Base-by-base conservation (phyloP, 2,888 invertebrate species). In the Caenorhabditis uteleia region DNA sequence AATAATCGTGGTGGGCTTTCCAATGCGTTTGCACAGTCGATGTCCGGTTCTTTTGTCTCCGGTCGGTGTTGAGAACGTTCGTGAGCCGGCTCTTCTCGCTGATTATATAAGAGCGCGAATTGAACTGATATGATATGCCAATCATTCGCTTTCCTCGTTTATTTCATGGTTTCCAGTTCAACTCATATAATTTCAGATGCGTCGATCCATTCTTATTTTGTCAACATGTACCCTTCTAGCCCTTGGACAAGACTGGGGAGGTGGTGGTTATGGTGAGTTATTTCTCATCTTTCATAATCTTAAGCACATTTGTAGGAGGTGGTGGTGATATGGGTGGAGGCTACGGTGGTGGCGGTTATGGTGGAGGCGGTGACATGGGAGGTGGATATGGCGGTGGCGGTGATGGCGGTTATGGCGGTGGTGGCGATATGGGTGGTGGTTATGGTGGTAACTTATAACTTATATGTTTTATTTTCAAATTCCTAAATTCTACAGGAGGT, bases 181-280 rank as follows among this genome's bases (percentile, higher is more conserved):
- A 16, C 20, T 38, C 18, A 34, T 39, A 20, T 39, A n/a, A 7
- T 51, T 53, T 36, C 48, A 64, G 56, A 64, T 64, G 64, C 64
- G 64, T 57, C 54, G 57, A 31, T 64, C 64, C 10, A 47, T 71
- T 20, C 42, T 71, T 12, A 47, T 71, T 25, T 49, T 75, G 20
- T 67, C 71, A n/a, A 54, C 68, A 21, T 58, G 56, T 47, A 68
- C 69, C 48, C 62, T 68, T 12, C 29, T 75, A 7, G 75, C 68
- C 39, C 47, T 59, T 33, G 69, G 67, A 38, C 77, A 77, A 61
- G 75, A 76, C 33, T 76, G 77, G 76, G 77, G 77, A 51, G 77
- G 67, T 33, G 67, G 55, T 43, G 64, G 64, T 39, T 70, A 68
- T 59, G 68, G 53, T 59, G 39, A 40, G 60, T 42, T 0, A 14